Evolutionary conservation across 23 tunicate genomes (phyloP), one percentile per base, ranked within the genome.

Genomic region (Styela plicata): DNA sequence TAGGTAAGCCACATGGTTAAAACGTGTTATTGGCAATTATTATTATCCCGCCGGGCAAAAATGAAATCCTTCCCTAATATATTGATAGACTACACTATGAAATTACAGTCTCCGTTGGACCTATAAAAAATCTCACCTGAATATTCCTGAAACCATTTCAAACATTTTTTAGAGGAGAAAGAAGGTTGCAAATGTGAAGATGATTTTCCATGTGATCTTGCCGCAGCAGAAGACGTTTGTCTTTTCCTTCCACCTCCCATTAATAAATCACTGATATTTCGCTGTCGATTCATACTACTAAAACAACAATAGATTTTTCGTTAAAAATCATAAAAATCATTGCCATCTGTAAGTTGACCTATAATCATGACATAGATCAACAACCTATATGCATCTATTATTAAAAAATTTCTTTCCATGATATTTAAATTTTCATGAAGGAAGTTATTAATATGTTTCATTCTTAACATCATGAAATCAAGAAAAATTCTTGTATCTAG

Each of bases 71-170:
- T 13, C 7, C 57, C 57, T 44, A 44, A 44, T 13, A 44, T 5
- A 44, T 44, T n/a, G n/a, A n/a, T n/a, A n/a, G n/a, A n/a, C n/a
- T n/a, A n/a, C n/a, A n/a, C n/a, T n/a, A n/a, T n/a, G n/a, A n/a
- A n/a, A n/a, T n/a, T n/a, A n/a, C n/a, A n/a, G n/a, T n/a, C n/a
- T n/a, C 57, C 13, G 57, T 44, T 44, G 13, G 10, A 44, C 7
- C 13, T 44, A 44, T 44, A n/a, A n/a, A n/a, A n/a, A n/a, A n/a
- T n/a, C 65, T 33, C n/a, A 85, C 89, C 89, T 22, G 90, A 84
- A 86, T 79, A 80, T 63, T 86, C 90, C 71, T 86, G 80, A 30
- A 86, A 86, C 90, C 90, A 86, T 22, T 78, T 83, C 18, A 86
- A 31, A 73, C 90, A 86, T 80, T 86, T 80, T 76, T 86, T 86